phyloP scores from a whole-genome alignment of 2,113 vertebrate species.

The human region GRCh38 chr2:239970501-239971000 shows the following conservation, averaged over 20 bases:
- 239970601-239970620: background rate
- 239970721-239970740: background rate
- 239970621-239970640: background rate
- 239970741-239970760: no score
- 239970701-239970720: background rate
- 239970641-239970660: background rate
- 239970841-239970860: background rate
- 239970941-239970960: background rate
- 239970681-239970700: background rate
- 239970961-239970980: background rate
- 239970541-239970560: background rate
- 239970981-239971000: background rate
- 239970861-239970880: background rate
- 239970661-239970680: background rate
- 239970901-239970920: background rate
- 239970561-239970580: background rate
- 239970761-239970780: background rate
- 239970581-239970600: background rate
- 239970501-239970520: background rate
- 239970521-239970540: background rate
- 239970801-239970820: accelerated
- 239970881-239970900: background rate
- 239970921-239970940: background rate
- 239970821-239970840: background rate
- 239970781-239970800: background rate